These are phyloP conservation scores for Plebejus anna DNA, from an alignment of 2,888 invertebrate genomes.

Conservation along the genomic window DNA sequence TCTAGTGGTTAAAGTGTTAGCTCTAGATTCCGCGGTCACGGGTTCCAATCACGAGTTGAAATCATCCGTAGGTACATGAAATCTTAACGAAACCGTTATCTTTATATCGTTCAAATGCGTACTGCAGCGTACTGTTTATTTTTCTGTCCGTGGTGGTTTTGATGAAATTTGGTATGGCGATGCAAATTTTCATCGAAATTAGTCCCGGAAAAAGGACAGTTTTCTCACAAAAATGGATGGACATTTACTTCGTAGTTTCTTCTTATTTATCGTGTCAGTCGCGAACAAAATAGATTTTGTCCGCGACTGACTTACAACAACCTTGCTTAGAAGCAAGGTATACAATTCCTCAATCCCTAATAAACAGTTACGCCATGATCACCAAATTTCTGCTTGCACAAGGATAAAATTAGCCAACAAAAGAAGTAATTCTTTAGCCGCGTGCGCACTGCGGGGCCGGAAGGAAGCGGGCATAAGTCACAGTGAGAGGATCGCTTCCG, in stretches of 20 bases:
- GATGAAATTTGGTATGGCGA: no score
- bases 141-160: no score
- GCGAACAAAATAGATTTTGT: not conserved
- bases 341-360: not conserved
- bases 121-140: no score
- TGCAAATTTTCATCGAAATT: no score
- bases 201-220: no score
- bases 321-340: not conserved
- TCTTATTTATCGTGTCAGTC: not conserved
- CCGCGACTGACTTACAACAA: no score
- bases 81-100: not conserved
- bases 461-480: conserved; percentile 65
- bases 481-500: conserved; percentile 47
- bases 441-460: conserved; percentile 44
- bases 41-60: not conserved
- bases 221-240: no score
- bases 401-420: conserved; percentile 31
- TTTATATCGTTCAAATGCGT: no score
- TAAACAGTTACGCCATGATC: not conserved
- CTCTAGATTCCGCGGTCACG: not conserved
- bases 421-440: conserved; percentile 25
- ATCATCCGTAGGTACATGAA: not conserved
- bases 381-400: conserved; percentile 22
- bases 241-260: no score
- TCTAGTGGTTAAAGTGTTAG: not conserved